These are phyloP conservation scores for Lapara coniferarum DNA, from an alignment of 2,888 invertebrate genomes.

Conservation along the genomic window DNA sequence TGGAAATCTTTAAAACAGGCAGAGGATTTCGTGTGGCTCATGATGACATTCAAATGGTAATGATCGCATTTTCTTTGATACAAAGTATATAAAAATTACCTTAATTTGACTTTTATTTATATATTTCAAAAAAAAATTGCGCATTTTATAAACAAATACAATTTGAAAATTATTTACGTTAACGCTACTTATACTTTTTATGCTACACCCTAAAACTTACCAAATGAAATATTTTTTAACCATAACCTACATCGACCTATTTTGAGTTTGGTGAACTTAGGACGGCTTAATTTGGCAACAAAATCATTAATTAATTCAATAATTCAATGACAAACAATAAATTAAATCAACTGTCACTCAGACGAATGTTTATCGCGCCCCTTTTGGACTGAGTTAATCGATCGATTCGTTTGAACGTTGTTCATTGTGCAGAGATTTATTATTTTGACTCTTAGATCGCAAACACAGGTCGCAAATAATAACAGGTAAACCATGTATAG, in stretches of 20 bases:
- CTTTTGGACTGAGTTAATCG: constrained; percentile 4
- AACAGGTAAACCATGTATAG: no score
- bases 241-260: not conserved
- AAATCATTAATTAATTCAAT: not conserved
- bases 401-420: not conserved
- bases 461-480: no score
- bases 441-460: not conserved
- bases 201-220: not conserved
- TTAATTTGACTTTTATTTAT: no score
- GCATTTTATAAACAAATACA: no score
- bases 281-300: not conserved
- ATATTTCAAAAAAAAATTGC: no score
- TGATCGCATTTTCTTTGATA: no score
- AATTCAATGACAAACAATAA: constrained; percentile 18
- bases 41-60: no score
- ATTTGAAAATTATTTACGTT: not conserved
- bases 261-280: not conserved
- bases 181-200: not conserved
- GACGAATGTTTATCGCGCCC: not conserved
- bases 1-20: no score
- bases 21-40: no score
- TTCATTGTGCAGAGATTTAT: constrained; percentile 2
- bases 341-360: constrained; percentile 13
- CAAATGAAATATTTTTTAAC: not conserved
- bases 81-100: no score